Evolutionary conservation across 2,113 vertebrate species (phyloP), one percentile per base, ranked within the genome.

Genomic region (Pygathrix nemaeus): DNA sequence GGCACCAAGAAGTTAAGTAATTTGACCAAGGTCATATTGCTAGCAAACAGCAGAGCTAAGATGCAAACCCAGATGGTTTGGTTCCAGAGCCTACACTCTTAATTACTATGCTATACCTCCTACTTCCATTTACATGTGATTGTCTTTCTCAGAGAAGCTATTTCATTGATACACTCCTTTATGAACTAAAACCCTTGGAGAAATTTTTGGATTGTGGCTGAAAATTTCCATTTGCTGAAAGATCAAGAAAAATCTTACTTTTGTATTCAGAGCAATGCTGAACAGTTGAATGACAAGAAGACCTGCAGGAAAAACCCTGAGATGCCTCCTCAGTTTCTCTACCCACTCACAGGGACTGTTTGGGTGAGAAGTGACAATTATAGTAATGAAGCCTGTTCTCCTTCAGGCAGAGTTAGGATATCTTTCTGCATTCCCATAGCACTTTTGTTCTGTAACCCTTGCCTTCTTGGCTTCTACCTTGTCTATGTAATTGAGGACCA

Each of bases 211-310:
- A 94, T 76, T 70, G 64, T 23, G 80, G 75, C 68, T 96, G 90
- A 97, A 91, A 93, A 64, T 90, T 96, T 93, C 82, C 43, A 57
- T 92, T 93, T 96, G 92, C 89, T 73, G 70, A 89, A 93, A 91
- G 92, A 92, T 70, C 52, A 86, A 88, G 86, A 80, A 79, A 92
- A 86, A 73, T 55, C 61, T 93, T 95, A 35, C 59, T 91, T 94
- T 55, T 87, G 45, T 92, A 93, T 92, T 93, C 90, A 72, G 75
- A 93, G 79, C 35, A 73, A 40, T 30, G 72, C 82, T 25, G 21
- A 93, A 95, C 45, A 89, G 89, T 0, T 91, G 70, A 81, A 66
- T 38, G 85, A 95, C 81, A 96, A 91, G 91, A 80, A 61, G 72
- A 88, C 86, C 48, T 93, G 68, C 55, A 72, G 89, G 59, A 88